Evolutionary conservation across 2,888 invertebrate genomes (phyloP), one percentile per base, ranked within the genome.

Genomic region (Pardosa pseudoannulata): DNA sequence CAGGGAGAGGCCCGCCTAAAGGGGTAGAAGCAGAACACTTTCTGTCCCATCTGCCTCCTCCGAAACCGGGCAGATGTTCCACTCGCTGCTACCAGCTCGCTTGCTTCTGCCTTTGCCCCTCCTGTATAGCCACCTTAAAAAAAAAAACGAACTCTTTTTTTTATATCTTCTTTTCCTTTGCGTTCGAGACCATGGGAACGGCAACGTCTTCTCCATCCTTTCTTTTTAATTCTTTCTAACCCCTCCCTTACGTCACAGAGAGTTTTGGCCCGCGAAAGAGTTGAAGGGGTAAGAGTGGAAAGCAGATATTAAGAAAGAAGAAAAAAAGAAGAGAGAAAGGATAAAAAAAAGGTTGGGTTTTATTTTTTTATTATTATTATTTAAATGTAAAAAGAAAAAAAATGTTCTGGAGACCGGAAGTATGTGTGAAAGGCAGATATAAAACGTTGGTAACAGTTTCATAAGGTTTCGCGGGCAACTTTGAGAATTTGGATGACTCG

Each of bases 131-230:
- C 56, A 56, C 46, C 46, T 46, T 46, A 46, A 46, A 36, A 36
- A 36, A 46, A 16, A 46, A 46, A n/a, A n/a, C n/a, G n/a, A n/a
- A n/a, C n/a, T n/a, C n/a, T n/a, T 2, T 46, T 46, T 46, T 46
- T 56, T 56, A 1, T n/a, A n/a, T 7, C 27, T 5, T 13, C 68
- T 39, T 50, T 56, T 19, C 67, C 41, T 64, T 28, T 36, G n/a
- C n/a, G 28, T 56, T 78, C n/a, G 36, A 31, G 39, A 67, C 81
- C 81, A 81, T 74, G 74, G 74, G 39, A 81, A 80, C 46, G 50
- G 32, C 62, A 29, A 36, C 32, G 27, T 39, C 74, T 23, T 62
- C 67, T 72, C n/a, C 36, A 9, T 27, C 27, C 11, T 32, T 27
- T 31, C 23, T 6, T 50, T n/a, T 29, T 67, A 46, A 56, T n/a